Evolutionary conservation across 2,113 vertebrate genomes (phyloP).

Genomic region (Coryphaenoides rupestris): DNA sequence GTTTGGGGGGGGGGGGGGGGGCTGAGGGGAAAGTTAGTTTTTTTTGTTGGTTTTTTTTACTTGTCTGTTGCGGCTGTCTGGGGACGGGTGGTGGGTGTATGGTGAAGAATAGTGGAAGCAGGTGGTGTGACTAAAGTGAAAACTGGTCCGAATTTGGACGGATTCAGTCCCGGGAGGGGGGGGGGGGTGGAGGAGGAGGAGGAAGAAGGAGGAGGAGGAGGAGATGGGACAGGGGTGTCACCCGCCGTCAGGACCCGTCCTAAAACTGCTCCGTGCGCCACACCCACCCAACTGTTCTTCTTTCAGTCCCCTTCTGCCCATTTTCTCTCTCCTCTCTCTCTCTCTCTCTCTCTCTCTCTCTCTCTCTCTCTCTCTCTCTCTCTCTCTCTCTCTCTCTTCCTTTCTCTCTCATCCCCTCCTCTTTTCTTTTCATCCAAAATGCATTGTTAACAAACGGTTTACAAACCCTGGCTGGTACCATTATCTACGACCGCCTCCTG

Average conservation of each 20-base stretch:
- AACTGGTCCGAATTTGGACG: constrained; percentile 82
- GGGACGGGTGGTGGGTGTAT: constrained; percentile 51
- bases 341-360: neutral
- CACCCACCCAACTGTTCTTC: constrained; percentile 99
- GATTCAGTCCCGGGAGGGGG: constrained; percentile 72
- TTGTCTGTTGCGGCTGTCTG: constrained; percentile 86
- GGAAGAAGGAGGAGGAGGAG: constrained; percentile 42
- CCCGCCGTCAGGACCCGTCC: constrained; percentile 76
- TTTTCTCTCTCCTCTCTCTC: constrained; percentile 38
- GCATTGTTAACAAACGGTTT: constrained; percentile 98
- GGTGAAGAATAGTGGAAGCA: constrained; percentile 92
- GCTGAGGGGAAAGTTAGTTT: neutral
- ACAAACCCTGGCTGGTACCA: constrained; percentile 86
- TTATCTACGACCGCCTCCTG: constrained; percentile 75
- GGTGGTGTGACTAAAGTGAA: constrained; percentile 98
- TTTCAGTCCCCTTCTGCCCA: constrained; percentile 76
- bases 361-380: constrained; percentile 25
- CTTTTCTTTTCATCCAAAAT: constrained; percentile 78
- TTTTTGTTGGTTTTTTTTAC: constrained; percentile 63
- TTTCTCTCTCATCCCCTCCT: constrained; percentile 52
- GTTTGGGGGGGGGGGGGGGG: neutral
- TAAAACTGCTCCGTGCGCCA: constrained; percentile 82
- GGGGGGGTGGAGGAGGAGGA: constrained; percentile 3
- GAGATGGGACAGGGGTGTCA: constrained; percentile 70
- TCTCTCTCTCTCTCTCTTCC: constrained; percentile 14